A percentile compares a stretch with the other conserved stretches of the same genome.
phyloP scores from a whole-genome alignment of 2,113 vertebrate species.

The Mellivora capensis region DNA sequence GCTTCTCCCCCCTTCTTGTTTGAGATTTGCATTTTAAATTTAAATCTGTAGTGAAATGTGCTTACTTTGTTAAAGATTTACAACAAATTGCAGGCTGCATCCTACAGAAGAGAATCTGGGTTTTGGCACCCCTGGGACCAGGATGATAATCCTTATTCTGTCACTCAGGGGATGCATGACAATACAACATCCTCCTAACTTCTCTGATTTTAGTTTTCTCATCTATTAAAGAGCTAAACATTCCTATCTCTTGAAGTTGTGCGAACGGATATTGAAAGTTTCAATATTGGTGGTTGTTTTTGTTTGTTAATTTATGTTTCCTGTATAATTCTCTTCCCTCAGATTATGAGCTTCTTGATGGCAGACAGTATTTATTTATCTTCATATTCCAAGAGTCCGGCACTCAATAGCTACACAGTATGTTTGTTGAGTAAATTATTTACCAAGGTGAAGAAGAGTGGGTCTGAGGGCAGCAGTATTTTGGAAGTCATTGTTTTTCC shows the following conservation, averaged over 20 bases:
- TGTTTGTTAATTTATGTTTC: background rate
- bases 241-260: background rate
- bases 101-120: background rate
- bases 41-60: background rate
- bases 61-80: background rate
- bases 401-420: background rate
- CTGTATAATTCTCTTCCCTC: background rate
- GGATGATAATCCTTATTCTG: background rate
- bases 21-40: slow-evolving; percentile 49
- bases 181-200: background rate
- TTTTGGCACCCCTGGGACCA: background rate
- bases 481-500: slow-evolving; percentile 49
- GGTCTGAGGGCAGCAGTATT: slow-evolving; percentile 30
- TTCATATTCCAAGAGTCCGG: slow-evolving; percentile 31
- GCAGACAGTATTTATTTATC: slow-evolving; percentile 29
- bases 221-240: background rate
- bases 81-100: background rate
- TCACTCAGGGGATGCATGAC: background rate
- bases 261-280: background rate
- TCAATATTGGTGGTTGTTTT: background rate
- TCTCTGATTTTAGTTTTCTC: slow-evolving; percentile 3
- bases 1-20: background rate
- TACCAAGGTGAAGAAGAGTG: slow-evolving; percentile 57
- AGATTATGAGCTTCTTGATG: background rate
- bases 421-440: slow-evolving; percentile 70